phyloP scores from a whole-genome alignment of 1,140 invertebrate species.

The Epicauta chinensis region DNA sequence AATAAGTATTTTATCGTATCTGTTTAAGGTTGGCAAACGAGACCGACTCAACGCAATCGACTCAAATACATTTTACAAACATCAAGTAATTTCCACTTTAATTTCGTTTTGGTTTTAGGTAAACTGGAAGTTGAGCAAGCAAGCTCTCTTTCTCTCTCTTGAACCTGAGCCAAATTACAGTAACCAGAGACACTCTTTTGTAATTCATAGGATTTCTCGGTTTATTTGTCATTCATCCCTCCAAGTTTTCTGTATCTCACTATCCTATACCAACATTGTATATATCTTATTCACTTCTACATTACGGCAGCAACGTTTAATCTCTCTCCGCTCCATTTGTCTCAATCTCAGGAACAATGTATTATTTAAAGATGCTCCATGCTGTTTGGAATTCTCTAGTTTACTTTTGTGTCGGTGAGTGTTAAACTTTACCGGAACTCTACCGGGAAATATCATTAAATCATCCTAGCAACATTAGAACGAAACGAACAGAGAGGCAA shows the following conservation, averaged over 20 bases:
- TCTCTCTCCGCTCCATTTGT: conserved; percentile 40
- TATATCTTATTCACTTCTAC: conserved; percentile 15
- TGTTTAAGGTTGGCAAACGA: too few relatives aligned
- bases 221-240: conserved; percentile 42
- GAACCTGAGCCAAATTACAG: conserved; percentile 37
- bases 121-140: conserved; percentile 19
- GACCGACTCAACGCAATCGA: too few relatives aligned
- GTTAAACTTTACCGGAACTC: not conserved
- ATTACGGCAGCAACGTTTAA: conserved; percentile 32
- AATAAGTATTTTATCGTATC: too few relatives aligned
- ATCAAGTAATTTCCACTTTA: conserved; percentile 34
- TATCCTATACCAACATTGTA: conserved; percentile 2
- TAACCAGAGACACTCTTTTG: conserved; percentile 41
- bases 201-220: conserved; percentile 42
- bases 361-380: conserved; percentile 38
- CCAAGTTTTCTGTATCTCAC: conserved; percentile 20
- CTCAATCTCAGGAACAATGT: conserved; percentile 40
- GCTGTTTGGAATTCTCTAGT: conserved; percentile 34
- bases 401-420: conserved; percentile 21
- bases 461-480: too few relatives aligned
- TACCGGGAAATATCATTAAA: too few relatives aligned
- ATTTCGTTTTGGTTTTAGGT: conserved; percentile 30
- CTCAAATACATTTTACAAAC: too few relatives aligned
- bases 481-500: too few relatives aligned
- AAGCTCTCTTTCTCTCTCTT: too few relatives aligned